Conservation (phyloP, 2,113 vertebrate species). For the Tympanuchus pallidicinctus region DNA sequence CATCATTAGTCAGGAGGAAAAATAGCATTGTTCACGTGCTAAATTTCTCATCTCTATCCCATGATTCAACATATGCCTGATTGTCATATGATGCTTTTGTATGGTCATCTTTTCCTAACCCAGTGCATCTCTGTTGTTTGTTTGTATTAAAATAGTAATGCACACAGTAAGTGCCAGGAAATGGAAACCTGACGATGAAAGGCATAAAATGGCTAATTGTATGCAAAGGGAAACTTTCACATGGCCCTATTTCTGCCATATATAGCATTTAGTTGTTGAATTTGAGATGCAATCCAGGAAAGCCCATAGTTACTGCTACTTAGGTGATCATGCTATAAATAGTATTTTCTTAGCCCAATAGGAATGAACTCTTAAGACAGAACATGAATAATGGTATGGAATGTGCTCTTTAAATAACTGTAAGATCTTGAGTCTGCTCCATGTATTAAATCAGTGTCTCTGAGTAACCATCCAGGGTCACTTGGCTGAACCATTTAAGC, state of each 20-base stretch:
- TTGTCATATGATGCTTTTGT: constrained; percentile 26
- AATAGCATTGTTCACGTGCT: not conserved
- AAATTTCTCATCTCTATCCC: constrained; percentile 1
- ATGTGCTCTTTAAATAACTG: not conserved
- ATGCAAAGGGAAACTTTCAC: not conserved
- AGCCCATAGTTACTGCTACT: not conserved
- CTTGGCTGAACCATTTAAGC: not conserved
- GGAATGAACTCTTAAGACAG: not conserved
- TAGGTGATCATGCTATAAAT: not conserved
- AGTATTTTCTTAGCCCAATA: not conserved
- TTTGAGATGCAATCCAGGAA: not conserved
- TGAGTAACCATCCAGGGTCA: not conserved
- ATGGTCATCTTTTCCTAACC: not conserved
- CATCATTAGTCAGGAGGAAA: constrained; percentile 34
- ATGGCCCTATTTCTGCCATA: not conserved
- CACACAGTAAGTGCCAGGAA: not conserved
- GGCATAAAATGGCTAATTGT: not conserved
- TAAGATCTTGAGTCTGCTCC: not conserved
- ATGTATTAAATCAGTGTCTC: not conserved
- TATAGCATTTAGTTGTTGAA: not conserved
- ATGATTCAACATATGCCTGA: constrained; percentile 37
- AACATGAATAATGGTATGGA: not conserved
- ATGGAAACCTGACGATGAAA: not conserved
- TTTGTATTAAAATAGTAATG: not conserved
- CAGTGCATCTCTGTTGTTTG: not conserved